A percentile compares a stretch with the other conserved stretches of the same genome.
Evolutionary conservation across 2,888 invertebrate genomes (phyloP).

Genomic region (Panopea generosa): DNA sequence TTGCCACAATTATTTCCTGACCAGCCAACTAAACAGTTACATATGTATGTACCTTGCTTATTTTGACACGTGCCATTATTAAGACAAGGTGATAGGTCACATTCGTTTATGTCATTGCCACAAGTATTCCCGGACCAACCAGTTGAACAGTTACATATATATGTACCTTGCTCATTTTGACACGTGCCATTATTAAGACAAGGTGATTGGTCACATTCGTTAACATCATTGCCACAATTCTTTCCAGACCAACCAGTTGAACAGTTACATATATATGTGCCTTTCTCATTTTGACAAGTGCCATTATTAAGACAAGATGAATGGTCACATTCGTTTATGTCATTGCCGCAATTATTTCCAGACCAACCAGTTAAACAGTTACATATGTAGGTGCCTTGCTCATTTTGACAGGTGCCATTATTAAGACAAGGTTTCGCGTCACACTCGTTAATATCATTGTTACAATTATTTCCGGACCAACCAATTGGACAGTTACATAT

Average conservation of each 20-base stretch:
- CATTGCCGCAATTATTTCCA: constrained; percentile 11
- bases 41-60: background rate
- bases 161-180: too few species aligned
- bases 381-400: constrained; percentile 2
- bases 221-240: background rate
- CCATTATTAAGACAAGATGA: too few species aligned
- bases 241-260: background rate
- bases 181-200: too few species aligned
- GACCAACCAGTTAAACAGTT: constrained; percentile 13
- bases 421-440: constrained; percentile 1
- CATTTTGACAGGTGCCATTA: constrained; percentile 11
- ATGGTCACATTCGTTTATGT: constrained; percentile 38
- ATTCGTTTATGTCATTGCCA: too few species aligned
- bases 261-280: constrained; percentile 13
- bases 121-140: too few species aligned
- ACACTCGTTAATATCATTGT: constrained; percentile 26
- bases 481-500: constrained; percentile 16
- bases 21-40: background rate
- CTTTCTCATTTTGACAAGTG: constrained; percentile 4
- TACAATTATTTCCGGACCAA: constrained; percentile 23
- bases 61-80: background rate
- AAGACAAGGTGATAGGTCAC: background rate
- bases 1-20: background rate
- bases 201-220: constrained; percentile 1
- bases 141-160: too few species aligned